Evolutionary conservation across 2,797 vertebrate species (phyloP), one percentile per base, ranked within the genome.

Genomic region (Falco biarmicus): DNA sequence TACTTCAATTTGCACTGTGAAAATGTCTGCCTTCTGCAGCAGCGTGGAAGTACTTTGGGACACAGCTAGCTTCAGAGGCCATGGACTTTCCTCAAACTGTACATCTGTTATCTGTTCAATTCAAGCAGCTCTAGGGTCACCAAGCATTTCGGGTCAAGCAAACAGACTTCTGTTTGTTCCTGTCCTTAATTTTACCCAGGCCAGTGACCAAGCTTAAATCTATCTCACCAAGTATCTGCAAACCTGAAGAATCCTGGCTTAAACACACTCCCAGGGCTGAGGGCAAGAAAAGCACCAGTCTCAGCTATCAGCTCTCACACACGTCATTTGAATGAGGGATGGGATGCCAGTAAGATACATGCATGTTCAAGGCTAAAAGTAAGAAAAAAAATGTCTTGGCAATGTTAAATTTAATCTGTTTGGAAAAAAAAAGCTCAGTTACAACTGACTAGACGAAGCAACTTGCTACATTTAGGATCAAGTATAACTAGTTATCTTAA

Each of bases 251-350:
- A 69, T 41, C 37, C 17, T 39, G 26, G 11, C 13, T 89, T 31
- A 59, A 81, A 61, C 13, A 16, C 1, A 3, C 53, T 84, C 10
- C 29, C 54, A 73, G 11, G 25, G 39, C 34, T 56, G 50, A 82
- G 37, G 18, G 11, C 28, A 81, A 71, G 28, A 84, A 39, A 45
- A 87, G 45, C 13, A 60, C 2, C 48, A 47, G 53, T 28, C 19
- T 64, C n/a, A 10, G 41, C 20, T 32, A 68, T 12, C 26, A 73
- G 24, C 47, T 47, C 21, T 61, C 63, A 16, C 9, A 53, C 12
- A 13, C 0, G 0, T n/a, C 25, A 61, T 18, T 7, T 28, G 20
- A 48, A 24, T 32, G 34, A 88, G 19, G 21, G 24, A 45, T 1
- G 41, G 13, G 26, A 54, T 13, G 19, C 10, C 66, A 60, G 2